phyloP scores from a whole-genome alignment of 2,888 invertebrate species.

The Chydorus sphaericus region DNA sequence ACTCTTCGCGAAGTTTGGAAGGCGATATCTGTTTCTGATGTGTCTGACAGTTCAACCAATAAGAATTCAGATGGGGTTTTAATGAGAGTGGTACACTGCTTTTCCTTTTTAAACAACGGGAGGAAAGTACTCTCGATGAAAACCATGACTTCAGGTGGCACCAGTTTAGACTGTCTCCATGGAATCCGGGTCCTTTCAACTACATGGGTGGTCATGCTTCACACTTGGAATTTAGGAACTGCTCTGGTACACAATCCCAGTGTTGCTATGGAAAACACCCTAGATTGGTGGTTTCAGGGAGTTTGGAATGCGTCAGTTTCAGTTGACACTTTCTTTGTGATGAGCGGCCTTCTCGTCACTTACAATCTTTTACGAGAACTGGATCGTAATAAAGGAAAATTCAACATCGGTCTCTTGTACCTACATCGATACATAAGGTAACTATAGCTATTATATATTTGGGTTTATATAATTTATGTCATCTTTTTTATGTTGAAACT shows the following conservation, averaged over 20 bases:
- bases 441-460: too few relatives aligned
- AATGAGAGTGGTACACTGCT: conserved; percentile 26
- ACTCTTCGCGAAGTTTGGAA: conserved; percentile 21
- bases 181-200: conserved; percentile 1
- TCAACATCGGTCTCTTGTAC: conserved; percentile 5
- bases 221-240: conserved; percentile 32
- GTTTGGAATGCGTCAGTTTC: conserved; percentile 73
- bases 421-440: conserved; percentile 23
- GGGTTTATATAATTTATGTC: too few relatives aligned
- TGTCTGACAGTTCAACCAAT: neutral
- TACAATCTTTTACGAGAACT: conserved; percentile 7
- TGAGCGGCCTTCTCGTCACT: conserved; percentile 32
- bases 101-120: conserved; percentile 49
- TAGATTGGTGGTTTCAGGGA: conserved; percentile 38
- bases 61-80: neutral
- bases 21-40: neutral
- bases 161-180: conserved; percentile 31
- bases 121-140: neutral
- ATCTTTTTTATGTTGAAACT: too few relatives aligned
- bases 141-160: neutral
- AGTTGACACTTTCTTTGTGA: conserved; percentile 74
- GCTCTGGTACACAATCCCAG: too few relatives aligned
- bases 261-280: neutral
- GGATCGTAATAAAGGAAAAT: conserved; percentile 8
- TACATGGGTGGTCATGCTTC: neutral